A percentile compares a stretch with the other conserved stretches of the same genome.
Evolutionary conservation across 1,140 invertebrate species (phyloP).

Genomic region (Eurosta solidaginis): DNA sequence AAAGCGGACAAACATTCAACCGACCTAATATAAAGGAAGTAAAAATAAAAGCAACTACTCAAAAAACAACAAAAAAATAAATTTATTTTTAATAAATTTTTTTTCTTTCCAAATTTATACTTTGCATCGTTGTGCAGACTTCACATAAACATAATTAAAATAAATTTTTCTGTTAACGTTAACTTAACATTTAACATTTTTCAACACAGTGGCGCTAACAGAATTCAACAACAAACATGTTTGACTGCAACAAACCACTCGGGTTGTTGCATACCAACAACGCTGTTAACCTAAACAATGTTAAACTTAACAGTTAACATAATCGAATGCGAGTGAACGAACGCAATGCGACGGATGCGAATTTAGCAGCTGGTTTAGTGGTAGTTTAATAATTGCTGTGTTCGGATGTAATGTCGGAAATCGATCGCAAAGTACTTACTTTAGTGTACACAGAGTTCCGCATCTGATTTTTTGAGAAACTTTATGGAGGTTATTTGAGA

Average conservation of each 20-base stretch:
- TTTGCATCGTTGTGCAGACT: too few species aligned
- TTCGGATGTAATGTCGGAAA: slow-evolving; percentile 1
- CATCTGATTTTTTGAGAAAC: slow-evolving; percentile 7
- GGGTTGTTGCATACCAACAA: background rate
- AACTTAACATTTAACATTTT: too few species aligned
- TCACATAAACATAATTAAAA: too few species aligned
- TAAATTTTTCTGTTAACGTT: too few species aligned
- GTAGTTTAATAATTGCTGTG: slow-evolving; percentile 2
- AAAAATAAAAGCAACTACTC: too few species aligned
- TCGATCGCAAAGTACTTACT: too few species aligned
- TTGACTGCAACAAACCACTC: background rate
- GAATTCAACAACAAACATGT: background rate
- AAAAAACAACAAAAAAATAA: too few species aligned
- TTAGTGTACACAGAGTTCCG: slow-evolving; percentile 23
- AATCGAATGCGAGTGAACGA: background rate
- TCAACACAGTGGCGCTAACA: background rate
- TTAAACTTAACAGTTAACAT: slow-evolving; percentile 3
- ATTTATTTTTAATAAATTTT: too few species aligned
- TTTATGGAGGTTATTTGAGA: slow-evolving; percentile 21
- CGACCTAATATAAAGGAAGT: too few species aligned
- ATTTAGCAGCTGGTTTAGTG: slow-evolving; percentile 25
- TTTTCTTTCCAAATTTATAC: too few species aligned
- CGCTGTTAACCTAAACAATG: background rate
- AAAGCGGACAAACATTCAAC: too few species aligned
- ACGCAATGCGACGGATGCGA: slow-evolving; percentile 25